These are phyloP conservation scores for Morinoia aosen DNA, from an alignment of 2,888 invertebrate genomes.

Conservation along the genomic window DNA sequence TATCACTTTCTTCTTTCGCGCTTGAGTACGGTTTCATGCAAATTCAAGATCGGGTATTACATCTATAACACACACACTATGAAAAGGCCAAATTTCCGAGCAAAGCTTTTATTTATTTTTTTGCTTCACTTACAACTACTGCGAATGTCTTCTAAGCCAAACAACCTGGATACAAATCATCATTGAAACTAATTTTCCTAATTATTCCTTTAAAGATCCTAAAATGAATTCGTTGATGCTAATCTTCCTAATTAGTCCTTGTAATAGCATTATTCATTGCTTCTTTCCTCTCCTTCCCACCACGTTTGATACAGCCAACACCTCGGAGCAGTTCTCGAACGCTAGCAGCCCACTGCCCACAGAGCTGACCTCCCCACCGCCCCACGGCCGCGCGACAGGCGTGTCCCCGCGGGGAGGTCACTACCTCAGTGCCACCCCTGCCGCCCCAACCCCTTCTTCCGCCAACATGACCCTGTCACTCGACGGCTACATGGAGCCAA, in stretches of 20 bases:
- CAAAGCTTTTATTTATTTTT: not conserved
- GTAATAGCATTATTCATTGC: not conserved
- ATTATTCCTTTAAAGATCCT: no score
- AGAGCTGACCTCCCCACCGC: constrained; percentile 71
- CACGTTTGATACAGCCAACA: constrained; percentile 60
- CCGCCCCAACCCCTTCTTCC: constrained; percentile 85
- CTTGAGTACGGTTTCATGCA: no score
- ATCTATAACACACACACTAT: no score
- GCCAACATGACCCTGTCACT: constrained; percentile 87
- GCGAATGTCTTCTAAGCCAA: not conserved
- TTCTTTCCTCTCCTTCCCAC: not conserved
- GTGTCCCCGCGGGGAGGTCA: constrained; percentile 66
- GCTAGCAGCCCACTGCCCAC: constrained; percentile 75
- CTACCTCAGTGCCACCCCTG: constrained; percentile 67
- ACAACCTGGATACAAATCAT: no score
- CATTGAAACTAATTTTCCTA: no score
- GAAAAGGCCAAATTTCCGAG: no score
- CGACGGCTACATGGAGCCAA: constrained; percentile 85
- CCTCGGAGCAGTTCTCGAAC: constrained; percentile 68
- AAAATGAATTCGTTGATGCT: not conserved
- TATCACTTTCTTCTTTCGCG: no score
- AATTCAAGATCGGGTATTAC: no score
- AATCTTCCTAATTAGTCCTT: not conserved
- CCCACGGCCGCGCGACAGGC: constrained; percentile 63
- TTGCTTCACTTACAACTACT: not conserved